Conservation (phyloP, 1,140 invertebrate species). For the Drosophila cardini region DNA sequence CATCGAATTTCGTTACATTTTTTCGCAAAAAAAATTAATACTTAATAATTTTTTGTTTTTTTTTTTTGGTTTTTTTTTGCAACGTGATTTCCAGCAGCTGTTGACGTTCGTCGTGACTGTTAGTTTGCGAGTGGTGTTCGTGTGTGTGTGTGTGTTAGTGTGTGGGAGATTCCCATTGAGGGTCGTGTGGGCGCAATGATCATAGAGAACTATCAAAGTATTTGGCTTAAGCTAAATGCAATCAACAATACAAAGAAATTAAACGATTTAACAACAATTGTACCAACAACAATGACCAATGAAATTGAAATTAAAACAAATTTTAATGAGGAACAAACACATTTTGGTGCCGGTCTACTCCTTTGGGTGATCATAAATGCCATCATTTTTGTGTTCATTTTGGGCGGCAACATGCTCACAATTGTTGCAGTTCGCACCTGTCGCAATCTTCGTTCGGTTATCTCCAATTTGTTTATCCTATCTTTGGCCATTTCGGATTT, state of each 20-base stretch:
- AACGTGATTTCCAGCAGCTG: conserved; percentile 23
- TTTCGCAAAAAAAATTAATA: neutral
- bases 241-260: conserved; percentile 2
- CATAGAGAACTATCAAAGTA: conserved; percentile 19
- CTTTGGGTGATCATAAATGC: conserved; percentile 88
- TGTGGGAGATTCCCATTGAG: conserved; percentile 37
- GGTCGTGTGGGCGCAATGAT: conserved; percentile 30
- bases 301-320: neutral
- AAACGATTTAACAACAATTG: neutral
- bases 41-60: neutral
- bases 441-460: conserved; percentile 86
- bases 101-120: conserved; percentile 1
- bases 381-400: conserved; percentile 87
- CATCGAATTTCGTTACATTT: conserved; percentile 26
- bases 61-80: neutral
- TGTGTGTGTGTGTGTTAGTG: conserved; percentile 14
- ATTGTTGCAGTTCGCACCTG: conserved; percentile 89
- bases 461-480: conserved; percentile 89
- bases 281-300: neutral
- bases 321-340: neutral
- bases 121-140: neutral
- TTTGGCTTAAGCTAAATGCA: conserved; percentile 24
- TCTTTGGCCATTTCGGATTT: conserved; percentile 91
- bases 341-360: conserved; percentile 31
- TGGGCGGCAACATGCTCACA: conserved; percentile 90